phyloP scores from a whole-genome alignment of 2,113 vertebrate genomes.

The Petaurus breviceps region DNA sequence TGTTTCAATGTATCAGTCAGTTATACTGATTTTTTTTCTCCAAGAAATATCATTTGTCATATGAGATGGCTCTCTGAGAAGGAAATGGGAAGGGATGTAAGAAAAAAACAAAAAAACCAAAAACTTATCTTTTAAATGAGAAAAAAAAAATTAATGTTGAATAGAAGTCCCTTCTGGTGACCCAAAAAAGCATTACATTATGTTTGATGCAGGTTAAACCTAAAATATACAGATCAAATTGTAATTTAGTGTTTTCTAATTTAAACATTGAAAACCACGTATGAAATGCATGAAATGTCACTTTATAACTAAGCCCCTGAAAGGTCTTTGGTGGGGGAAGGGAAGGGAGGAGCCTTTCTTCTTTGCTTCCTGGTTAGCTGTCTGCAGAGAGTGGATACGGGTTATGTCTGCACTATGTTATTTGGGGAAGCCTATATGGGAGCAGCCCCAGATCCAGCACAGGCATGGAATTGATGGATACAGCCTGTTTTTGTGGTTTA shows the following conservation, averaged over 20 bases:
- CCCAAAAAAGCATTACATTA: not conserved
- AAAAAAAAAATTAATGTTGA: too few species aligned
- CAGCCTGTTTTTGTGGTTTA: not conserved
- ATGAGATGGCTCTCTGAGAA: too few species aligned
- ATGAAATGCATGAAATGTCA: not conserved
- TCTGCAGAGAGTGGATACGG: not conserved
- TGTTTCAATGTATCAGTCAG: too few species aligned
- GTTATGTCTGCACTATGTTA: not conserved
- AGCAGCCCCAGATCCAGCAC: not conserved
- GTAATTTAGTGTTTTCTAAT: not conserved
- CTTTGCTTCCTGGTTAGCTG: not conserved
- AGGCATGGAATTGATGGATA: not conserved
- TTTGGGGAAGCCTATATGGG: too few species aligned
- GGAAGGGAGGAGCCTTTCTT: not conserved
- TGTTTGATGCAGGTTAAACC: not conserved
- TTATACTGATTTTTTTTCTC: too few species aligned
- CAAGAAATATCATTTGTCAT: too few species aligned
- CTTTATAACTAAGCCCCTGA: not conserved
- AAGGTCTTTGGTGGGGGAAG: not conserved
- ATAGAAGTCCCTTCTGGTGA: not conserved
- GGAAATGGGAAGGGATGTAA: too few species aligned
- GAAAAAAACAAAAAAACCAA: too few species aligned
- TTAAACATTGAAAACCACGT: not conserved
- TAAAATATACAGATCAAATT: not conserved
- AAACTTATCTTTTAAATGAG: too few species aligned